phyloP scores from a whole-genome alignment of 2,113 vertebrate genomes.

The Coreoperca whiteheadi region DNA sequence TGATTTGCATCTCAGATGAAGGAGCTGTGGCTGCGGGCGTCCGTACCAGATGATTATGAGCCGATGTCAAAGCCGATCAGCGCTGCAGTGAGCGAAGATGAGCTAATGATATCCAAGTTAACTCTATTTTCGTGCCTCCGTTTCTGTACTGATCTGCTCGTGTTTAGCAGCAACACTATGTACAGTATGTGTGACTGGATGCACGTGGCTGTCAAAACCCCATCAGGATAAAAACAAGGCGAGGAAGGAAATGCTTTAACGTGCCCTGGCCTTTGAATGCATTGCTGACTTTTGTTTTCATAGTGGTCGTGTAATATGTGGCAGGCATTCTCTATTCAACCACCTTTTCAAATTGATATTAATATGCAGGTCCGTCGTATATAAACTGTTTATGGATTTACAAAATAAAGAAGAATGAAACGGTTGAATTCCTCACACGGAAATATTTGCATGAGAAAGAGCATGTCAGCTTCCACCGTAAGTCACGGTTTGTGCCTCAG shows the following conservation, averaged over 20 bases:
- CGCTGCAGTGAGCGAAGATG: constrained; percentile 23
- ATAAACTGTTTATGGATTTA: background rate
- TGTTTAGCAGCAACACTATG: constrained; percentile 20
- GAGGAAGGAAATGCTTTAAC: constrained; percentile 20
- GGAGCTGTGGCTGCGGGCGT: constrained; percentile 24
- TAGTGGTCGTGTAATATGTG: background rate
- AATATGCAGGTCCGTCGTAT: background rate
- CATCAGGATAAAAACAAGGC: constrained; percentile 11
- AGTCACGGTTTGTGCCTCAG: constrained; percentile 3
- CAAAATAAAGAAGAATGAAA: background rate
- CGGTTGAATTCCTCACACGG: background rate
- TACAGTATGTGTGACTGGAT: constrained; percentile 34
- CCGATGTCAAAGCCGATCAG: constrained; percentile 45
- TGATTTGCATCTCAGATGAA: constrained; percentile 31
- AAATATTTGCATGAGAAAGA: background rate
- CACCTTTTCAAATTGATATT: background rate
- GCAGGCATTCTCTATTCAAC: background rate
- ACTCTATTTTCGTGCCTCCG: background rate
- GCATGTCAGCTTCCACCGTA: background rate
- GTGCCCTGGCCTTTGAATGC: background rate
- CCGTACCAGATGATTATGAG: constrained; percentile 37
- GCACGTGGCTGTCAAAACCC: constrained; percentile 9
- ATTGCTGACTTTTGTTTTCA: background rate
- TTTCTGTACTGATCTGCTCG: constrained; percentile 7
- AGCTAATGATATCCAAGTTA: constrained; percentile 62